Base-by-base conservation (phyloP, 2,888 invertebrate genomes). In the Drosophila tripunctata region DNA sequence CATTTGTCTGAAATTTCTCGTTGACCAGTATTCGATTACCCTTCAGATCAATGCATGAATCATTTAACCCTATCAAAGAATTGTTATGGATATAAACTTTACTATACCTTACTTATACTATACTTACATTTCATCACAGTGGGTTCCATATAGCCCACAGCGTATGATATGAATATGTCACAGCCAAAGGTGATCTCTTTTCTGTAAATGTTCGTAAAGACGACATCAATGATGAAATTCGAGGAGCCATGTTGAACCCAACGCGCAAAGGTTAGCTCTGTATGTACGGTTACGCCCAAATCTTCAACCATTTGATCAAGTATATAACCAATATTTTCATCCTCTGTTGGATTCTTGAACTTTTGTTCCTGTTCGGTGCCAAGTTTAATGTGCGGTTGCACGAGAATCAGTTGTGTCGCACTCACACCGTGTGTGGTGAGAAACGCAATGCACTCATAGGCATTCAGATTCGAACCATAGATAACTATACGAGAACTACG, bases 121-220 rank as follows among this genome's bases (percentile, higher is more conserved):
- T 10, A 62, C 83, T 61, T 43, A 86, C 79, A 62, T 2, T 15
- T 0, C 55, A 19, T 60, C 3, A 44, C 40, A 0, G 0, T 7
- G 0, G 4, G 5, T 5, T 35, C 30, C 21, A 86, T 40, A 12
- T 51, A 22, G 3, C 87, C 87, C 7, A 78, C 74, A 24, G 67
- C 54, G 8, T 80, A 90, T n/a, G 81, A 79, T 4, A 90, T 66
- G 35, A 91, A 91, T 1, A 90, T 30, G 50, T 89, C 86, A 33
- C 90, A 89, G 1, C 77, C 72, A 0, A 89, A 2, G 2, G 24
- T 44, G 0, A 76, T 1, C 2, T 24, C 15, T 0, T 68, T 41
- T 2, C 62, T 57, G 2, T 41, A 40, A 17, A 21, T 36, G 4
- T 43, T 51, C 3, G 65, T 43, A n/a, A 90, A 90, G 0, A 62